Conservation (phyloP, 2,113 vertebrate genomes). For the Nothocercus nigrocapillus region DNA sequence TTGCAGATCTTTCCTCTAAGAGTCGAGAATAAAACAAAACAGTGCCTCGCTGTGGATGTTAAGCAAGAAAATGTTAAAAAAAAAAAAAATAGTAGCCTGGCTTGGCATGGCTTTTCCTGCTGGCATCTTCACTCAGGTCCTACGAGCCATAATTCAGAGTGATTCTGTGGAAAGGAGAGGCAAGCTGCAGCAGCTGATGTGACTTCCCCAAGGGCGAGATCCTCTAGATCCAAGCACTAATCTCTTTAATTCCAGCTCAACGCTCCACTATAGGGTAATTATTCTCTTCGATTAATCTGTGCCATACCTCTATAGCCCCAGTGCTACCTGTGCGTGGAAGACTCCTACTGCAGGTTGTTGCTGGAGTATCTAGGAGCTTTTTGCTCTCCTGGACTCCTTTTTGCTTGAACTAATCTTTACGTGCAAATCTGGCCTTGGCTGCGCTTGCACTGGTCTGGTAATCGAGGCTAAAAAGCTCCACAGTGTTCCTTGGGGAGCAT, state of each 20-base stretch:
- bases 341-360: background rate
- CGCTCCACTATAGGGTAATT: background rate
- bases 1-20: background rate
- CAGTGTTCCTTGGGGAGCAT: background rate
- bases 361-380: background rate
- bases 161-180: background rate
- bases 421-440: background rate
- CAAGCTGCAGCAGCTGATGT: background rate
- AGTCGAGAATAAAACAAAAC: slow-evolving; percentile 10
- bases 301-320: background rate
- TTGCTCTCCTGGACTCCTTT: background rate
- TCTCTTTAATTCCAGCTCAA: slow-evolving; percentile 32
- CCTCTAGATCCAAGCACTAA: background rate
- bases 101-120: slow-evolving; percentile 14
- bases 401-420: background rate
- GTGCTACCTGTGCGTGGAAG: background rate
- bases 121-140: background rate
- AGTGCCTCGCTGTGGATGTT: background rate
- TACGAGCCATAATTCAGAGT: background rate
- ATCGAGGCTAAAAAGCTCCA: background rate
- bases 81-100: background rate
- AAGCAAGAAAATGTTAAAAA: background rate
- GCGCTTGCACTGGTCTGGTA: background rate
- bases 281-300: slow-evolving; percentile 7
- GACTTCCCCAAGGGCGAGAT: slow-evolving; percentile 40